Conservation (phyloP, 1,140 invertebrate species). For the Heliothis virescens region DNA sequence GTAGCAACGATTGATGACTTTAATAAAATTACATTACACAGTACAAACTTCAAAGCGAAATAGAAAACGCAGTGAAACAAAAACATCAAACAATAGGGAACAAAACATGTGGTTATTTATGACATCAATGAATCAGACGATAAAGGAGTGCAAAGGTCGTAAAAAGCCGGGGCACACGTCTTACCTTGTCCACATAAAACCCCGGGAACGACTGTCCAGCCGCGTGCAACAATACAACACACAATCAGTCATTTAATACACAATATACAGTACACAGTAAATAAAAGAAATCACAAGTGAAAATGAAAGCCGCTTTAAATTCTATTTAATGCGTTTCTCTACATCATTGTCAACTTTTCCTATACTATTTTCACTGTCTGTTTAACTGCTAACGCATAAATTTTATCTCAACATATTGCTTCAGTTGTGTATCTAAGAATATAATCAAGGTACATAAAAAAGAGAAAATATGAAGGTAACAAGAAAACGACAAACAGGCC, state of each 20-base stretch:
- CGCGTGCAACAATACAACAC: constrained; percentile 76
- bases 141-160: background rate
- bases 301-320: background rate
- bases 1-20: no score
- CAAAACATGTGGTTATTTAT: constrained; percentile 32
- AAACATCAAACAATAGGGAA: background rate
- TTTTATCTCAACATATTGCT: no score
- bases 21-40: no score
- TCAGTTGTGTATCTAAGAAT: background rate
- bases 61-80: background rate
- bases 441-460: background rate
- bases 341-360: background rate
- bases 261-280: constrained; percentile 19
- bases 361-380: background rate
- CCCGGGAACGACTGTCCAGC: constrained; percentile 79
- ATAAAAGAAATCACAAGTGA: constrained; percentile 7
- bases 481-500: no score
- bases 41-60: background rate
- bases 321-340: background rate
- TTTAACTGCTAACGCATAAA: background rate
- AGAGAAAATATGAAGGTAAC: background rate
- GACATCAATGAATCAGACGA: constrained; percentile 18
- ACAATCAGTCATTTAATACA: constrained; percentile 40
- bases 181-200: constrained; percentile 84
- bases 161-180: constrained; percentile 55